Conservation (phyloP, 2,888 invertebrate species). For the Polydrusus cervinus region DNA sequence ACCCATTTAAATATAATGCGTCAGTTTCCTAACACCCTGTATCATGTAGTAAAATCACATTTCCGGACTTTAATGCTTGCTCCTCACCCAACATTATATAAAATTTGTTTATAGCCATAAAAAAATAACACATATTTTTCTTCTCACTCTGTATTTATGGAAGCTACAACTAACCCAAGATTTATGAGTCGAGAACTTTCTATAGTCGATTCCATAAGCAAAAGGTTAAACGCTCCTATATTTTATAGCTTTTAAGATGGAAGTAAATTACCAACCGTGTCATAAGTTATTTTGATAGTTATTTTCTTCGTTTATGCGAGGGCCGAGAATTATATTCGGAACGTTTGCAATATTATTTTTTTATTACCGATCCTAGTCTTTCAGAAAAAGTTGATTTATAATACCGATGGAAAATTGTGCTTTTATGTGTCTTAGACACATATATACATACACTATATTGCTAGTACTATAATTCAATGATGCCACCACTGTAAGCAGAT, state of each 20-base stretch:
- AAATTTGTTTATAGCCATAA: background rate
- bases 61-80: too few species aligned
- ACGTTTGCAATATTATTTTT: slow-evolving; percentile 32
- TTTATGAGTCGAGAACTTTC: slow-evolving; percentile 62
- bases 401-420: too few species aligned
- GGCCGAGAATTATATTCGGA: slow-evolving; percentile 35
- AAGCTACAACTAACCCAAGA: slow-evolving; percentile 23
- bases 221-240: slow-evolving; percentile 67
- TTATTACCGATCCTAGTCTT: slow-evolving; percentile 23
- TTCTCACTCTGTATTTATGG: slow-evolving; percentile 6
- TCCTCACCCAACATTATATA: too few species aligned
- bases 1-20: too few species aligned
- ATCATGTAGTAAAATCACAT: too few species aligned
- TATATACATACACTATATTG: too few species aligned
- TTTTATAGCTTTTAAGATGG: slow-evolving; percentile 65
- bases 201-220: slow-evolving; percentile 64
- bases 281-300: slow-evolving; percentile 63
- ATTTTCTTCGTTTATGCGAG: slow-evolving; percentile 59
- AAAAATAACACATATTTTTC: background rate
- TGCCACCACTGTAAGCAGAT: too few species aligned
- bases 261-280: slow-evolving; percentile 62
- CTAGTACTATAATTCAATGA: too few species aligned
- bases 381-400: slow-evolving; percentile 23
- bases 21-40: too few species aligned
- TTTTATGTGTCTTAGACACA: too few species aligned